Base-by-base conservation (phyloP, 2,797 vertebrate genomes). In the Rhodeus uyekii region DNA sequence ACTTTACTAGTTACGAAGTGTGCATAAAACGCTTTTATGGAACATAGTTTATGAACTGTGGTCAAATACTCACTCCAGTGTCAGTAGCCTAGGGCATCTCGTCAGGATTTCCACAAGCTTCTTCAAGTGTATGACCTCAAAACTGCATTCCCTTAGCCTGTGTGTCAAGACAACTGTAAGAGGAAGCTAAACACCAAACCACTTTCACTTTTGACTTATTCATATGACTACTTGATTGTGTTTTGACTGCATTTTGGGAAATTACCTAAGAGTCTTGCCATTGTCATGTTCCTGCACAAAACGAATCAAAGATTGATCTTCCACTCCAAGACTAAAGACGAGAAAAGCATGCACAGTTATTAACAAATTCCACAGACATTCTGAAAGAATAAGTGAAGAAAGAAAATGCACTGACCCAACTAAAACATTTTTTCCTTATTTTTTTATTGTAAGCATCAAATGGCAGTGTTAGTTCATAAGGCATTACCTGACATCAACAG, bases 231-330 rank as follows among this genome's bases (percentile, higher is more conserved):
- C 65, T 53, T 75, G 1, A 18, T 39, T 63, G 55, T 24, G 39
- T 27, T 38, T 29, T 5, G 34, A 48, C 46, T 44, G 16, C 14
- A 24, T 73, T 46, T 55, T 61, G 22, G 69, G 65, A 77, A 68
- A 64, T 87, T 92, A 98, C 96, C 96, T 96, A 19, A 97, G 74
- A 46, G 87, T 92, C 89, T 94, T 95, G 80, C 75, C 83, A 0
- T 87, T 39, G n/a, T 84, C 82, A 44, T 84, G 80, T 69, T 87
- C 44, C 5, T 80, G 89, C 60, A 86, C 85, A 87, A 96, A 88
- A 78, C 87, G 92, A 85, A 98, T 91, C 74, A 92, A 32, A 84
- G 94, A 92, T 73, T 75, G 93, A 84, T 93, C 87, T 74, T 94
- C 89, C 34, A 89, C 80, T 71, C 89, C 94, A 88, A 96, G 89